phyloP scores from a whole-genome alignment of 2,113 vertebrate species.

The Tragulus kanchil region DNA sequence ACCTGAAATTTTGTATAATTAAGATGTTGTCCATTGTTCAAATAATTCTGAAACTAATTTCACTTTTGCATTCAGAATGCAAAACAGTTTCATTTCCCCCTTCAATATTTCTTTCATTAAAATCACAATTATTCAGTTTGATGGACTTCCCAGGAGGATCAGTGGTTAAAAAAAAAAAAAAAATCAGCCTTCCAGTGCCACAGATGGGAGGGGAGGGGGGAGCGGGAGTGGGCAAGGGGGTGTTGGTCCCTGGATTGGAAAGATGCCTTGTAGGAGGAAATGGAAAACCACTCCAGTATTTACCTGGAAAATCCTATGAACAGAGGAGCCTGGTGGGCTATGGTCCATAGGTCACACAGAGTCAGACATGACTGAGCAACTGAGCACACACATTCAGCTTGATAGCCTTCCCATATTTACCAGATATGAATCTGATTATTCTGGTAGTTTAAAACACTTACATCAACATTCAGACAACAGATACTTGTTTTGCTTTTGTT shows the following conservation, averaged over 20 bases:
- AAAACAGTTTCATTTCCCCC: slow-evolving; percentile 14
- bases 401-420: background rate
- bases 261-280: no score
- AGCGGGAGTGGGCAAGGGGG: no score
- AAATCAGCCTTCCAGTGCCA: no score
- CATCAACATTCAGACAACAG: background rate
- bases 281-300: no score
- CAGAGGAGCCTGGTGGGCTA: no score
- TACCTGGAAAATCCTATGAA: no score
- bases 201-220: no score
- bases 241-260: no score
- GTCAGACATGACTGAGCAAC: no score
- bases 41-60: slow-evolving; percentile 19
- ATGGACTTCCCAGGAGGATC: background rate
- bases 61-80: background rate
- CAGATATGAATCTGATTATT: slow-evolving; percentile 18
- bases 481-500: slow-evolving; percentile 44
- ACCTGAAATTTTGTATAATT: background rate
- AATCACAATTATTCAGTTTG: slow-evolving; percentile 8
- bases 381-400: background rate
- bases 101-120: background rate
- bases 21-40: slow-evolving; percentile 6
- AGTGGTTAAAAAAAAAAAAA: no score
- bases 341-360: no score
- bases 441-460: background rate